These are phyloP conservation scores for Ostrea edulis DNA, from an alignment of 1,140 invertebrate species.

Conservation along the genomic window DNA sequence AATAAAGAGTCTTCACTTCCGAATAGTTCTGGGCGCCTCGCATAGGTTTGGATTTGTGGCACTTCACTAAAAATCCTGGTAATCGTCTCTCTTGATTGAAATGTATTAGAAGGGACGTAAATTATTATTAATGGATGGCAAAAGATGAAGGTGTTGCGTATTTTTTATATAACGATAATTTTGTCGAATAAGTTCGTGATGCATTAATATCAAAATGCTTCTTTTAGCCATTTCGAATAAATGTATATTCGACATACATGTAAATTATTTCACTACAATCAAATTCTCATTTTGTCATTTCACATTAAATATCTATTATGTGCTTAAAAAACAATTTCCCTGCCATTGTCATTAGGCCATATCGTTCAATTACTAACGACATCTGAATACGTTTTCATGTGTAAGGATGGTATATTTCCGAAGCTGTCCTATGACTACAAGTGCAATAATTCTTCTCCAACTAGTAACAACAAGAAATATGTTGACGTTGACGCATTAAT, in stretches of 20 bases:
- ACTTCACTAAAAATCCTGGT: no score
- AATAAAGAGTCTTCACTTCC: no score
- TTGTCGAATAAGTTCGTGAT: no score
- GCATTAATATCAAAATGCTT: no score
- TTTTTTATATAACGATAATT: no score
- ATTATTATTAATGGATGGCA: no score
- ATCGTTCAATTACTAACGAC: slow-evolving; percentile 15
- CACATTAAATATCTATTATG: background rate
- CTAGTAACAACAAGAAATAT: background rate
- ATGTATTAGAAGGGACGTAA: no score
- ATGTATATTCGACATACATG: background rate
- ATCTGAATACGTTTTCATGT: background rate
- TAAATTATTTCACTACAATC: background rate
- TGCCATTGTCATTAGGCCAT: background rate
- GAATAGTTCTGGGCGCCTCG: no score
- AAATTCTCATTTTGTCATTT: slow-evolving; percentile 9
- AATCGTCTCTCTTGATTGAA: no score
- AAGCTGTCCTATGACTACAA: background rate
- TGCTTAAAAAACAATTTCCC: slow-evolving; percentile 15
- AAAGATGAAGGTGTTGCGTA: no score
- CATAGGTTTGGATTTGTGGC: no score
- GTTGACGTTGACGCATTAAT: background rate
- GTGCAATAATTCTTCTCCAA: background rate
- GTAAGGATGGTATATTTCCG: slow-evolving; percentile 13
- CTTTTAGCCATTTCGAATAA: background rate